phyloP scores from a whole-genome alignment of 2,888 invertebrate species.

The Platypus cylindrus region DNA sequence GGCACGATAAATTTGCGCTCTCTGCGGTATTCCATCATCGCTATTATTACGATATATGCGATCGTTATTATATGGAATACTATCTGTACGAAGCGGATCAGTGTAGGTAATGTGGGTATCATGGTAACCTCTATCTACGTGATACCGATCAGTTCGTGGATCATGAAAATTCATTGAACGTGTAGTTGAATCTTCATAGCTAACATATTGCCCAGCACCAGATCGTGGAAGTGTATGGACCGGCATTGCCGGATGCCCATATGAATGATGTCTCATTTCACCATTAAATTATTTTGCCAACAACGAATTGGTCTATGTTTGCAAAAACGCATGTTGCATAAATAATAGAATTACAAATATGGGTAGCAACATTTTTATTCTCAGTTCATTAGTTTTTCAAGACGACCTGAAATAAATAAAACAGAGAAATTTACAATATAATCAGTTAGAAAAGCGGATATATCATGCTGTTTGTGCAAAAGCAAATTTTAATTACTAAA shows the following conservation, averaged over 20 bases:
- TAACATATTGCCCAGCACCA: slow-evolving; percentile 36
- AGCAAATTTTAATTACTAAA: no score
- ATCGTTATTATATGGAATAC: slow-evolving; percentile 9
- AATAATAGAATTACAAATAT: no score
- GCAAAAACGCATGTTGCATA: slow-evolving; percentile 14
- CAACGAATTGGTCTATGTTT: slow-evolving; percentile 28
- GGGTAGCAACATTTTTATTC: no score
- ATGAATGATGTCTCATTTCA: slow-evolving; percentile 15
- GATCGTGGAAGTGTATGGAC: slow-evolving; percentile 26
- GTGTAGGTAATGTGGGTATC: slow-evolving; percentile 13
- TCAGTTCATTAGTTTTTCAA: no score
- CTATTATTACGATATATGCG: slow-evolving; percentile 26
- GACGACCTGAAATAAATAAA: no score
- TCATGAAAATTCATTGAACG: slow-evolving; percentile 15
- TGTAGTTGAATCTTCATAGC: slow-evolving; percentile 27
- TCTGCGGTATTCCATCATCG: slow-evolving; percentile 28
- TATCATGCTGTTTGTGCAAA: no score
- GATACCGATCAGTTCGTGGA: slow-evolving; percentile 10
- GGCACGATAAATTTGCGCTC: slow-evolving; percentile 26
- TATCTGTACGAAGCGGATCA: slow-evolving; percentile 10
- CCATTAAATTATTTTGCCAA: no score
- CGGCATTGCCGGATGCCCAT: slow-evolving; percentile 10
- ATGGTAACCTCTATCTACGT: slow-evolving; percentile 8
- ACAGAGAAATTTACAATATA: no score
- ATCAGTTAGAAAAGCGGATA: no score